Conservation (phyloP, 1,140 invertebrate genomes). For the Papilio glaucus region DNA sequence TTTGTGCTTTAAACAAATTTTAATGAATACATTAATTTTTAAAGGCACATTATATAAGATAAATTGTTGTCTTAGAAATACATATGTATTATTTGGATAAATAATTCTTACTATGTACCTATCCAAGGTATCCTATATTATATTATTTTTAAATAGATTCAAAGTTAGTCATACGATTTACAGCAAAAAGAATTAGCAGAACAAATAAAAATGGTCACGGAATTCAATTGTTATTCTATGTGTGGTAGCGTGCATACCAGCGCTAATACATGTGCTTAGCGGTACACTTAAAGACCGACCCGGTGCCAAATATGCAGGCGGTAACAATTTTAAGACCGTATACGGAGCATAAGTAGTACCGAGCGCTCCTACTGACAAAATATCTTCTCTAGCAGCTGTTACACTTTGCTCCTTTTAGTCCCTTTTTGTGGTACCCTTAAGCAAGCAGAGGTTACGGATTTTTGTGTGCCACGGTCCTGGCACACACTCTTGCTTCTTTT, state of each 20-base stretch:
- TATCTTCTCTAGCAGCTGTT: constrained; percentile 41
- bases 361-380: constrained; percentile 56
- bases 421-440: too few relatives aligned
- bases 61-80: too few relatives aligned
- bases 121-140: not conserved
- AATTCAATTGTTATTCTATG: constrained; percentile 57
- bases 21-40: too few relatives aligned
- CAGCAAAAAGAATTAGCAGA: not conserved
- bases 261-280: constrained; percentile 71
- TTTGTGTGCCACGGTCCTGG: too few relatives aligned
- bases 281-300: constrained; percentile 65
- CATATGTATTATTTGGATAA: too few relatives aligned
- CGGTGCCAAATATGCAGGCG: constrained; percentile 76
- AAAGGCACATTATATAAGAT: too few relatives aligned
- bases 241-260: constrained; percentile 52
- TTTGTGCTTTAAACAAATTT: too few relatives aligned
- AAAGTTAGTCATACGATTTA: constrained; percentile 40
- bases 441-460: too few relatives aligned
- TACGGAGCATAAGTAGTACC: constrained; percentile 65
- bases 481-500: too few relatives aligned
- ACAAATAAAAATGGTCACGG: constrained; percentile 34
- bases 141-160: constrained; percentile 2
- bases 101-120: too few relatives aligned
- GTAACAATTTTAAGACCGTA: constrained; percentile 67
- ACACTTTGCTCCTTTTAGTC: not conserved